phyloP scores from a whole-genome alignment of 2,888 invertebrate species.

The Apoda limacodes region DNA sequence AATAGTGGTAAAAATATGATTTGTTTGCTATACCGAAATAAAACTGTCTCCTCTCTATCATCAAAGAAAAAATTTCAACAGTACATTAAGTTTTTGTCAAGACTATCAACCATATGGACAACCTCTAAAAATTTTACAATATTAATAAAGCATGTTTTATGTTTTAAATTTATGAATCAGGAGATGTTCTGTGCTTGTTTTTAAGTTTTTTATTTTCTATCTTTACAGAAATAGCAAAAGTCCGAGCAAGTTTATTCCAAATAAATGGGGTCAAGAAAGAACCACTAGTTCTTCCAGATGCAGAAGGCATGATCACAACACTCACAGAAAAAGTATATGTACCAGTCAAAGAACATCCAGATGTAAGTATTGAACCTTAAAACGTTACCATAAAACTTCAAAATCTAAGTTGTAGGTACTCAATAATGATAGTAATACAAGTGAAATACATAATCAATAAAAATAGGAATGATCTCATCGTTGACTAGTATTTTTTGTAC shows the following conservation, averaged over 20 bases:
- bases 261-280: slow-evolving; percentile 98
- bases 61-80: slow-evolving; percentile 27
- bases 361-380: no score
- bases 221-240: slow-evolving; percentile 96
- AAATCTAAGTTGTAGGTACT: no score
- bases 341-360: slow-evolving; percentile 99
- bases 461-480: no score
- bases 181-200: slow-evolving; percentile 27
- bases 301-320: slow-evolving; percentile 90
- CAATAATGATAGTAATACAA: no score
- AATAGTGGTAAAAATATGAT: no score
- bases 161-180: slow-evolving; percentile 34
- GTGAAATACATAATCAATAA: no score
- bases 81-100: slow-evolving; percentile 42
- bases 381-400: no score
- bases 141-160: slow-evolving; percentile 38
- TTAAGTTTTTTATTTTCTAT: slow-evolving; percentile 31
- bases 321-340: slow-evolving; percentile 99
- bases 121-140: slow-evolving; percentile 37
- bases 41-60: no score
- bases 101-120: slow-evolving; percentile 36
- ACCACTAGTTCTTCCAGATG: slow-evolving; percentile 90
- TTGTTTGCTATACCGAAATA: no score
- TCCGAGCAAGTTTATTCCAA: slow-evolving; percentile 97
- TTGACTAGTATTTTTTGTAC: no score